Evolutionary conservation across 1,140 invertebrate species (phyloP), one percentile per base, ranked within the genome.

Genomic region (Spodoptera litura): DNA sequence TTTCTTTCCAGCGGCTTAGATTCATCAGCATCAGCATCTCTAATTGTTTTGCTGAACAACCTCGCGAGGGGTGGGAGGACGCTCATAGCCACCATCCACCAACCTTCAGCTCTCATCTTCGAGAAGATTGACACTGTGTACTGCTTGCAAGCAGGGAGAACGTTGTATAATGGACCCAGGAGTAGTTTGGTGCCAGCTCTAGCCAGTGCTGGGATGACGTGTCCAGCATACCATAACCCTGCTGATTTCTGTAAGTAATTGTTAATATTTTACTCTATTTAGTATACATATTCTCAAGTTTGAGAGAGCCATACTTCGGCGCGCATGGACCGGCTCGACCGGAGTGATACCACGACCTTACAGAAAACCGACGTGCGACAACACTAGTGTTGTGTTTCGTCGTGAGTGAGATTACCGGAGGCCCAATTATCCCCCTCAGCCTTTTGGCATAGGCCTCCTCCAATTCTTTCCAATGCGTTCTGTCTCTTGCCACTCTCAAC

Each of bases 71-170:
- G 97, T 66, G 98, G 98, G 0, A 95, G 97, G 62, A 98, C 97
- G 0, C 96, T 98, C 10, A 96, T 98, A 4, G 98, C 97, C 76
- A 99, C 98, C 3, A 99, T 99, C 84, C 99, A 99, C 94, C 99
- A 99, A 89, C 99, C 99, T 0, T 98, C 97, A 85, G 98, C 99
- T 3, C 95, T 99, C 84, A 95, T 99, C 9, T 99, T 99, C 88
- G 98, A 99, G 92, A 99, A 98, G 96, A 99, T 99, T 89, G 99
- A 99, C 91, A 96, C 98, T 85, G 94, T 99, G 0, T 99, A 99
- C 90, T 97, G 98, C n/a, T 94, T 99, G 4, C 96, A 98, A 0
- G 96, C 96, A 62, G 99, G 99, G 1, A 96, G 97, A 66, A 99
- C 98, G 84, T 96, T 99, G 78, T 99, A 99, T 89, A 96, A 97